Evolutionary conservation across 2,113 vertebrate species (phyloP), one percentile per base, ranked within the genome.

Genomic region (Dicrurus megarhynchus): DNA sequence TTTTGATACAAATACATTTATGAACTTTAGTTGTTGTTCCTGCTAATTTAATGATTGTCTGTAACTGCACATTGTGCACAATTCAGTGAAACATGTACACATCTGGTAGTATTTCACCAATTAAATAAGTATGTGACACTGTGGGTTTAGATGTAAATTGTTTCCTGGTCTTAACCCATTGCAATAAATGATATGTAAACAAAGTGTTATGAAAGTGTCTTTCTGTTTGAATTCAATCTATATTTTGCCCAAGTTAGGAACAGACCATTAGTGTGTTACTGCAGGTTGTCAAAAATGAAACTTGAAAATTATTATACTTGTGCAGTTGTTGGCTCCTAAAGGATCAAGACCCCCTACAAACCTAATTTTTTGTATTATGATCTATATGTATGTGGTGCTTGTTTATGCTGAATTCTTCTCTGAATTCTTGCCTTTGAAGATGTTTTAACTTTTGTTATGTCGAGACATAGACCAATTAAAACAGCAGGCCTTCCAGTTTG

Each of bases 51-150:
- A 85, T 65, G 93, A 73, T 60, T 77, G 91, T 20, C 39, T 76
- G 10, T 46, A 80, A 35, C 60, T 46, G 73, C 71, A 74, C 60
- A 65, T 85, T 89, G 46, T 84, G 39, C 87, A 83, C 22, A 89
- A 86, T 87, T 49, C 49, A 56, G 67, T 84, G 57, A 84, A 92
- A 65, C 28, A 11, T 57, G 46, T 79, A 59, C n/a, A 70, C 63
- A 95, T 81, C 49, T 87, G 52, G 86, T 70, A 95, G 39, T 61
- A 85, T 93, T 90, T 95, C 73, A 91, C 50, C 78, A 90, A 82
- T 84, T 92, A 82, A 94, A 85, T 73, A 75, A 64, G 19, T 46
- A 59, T 88, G 41, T 80, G 80, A 71, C 16, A 35, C 13, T 93
- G 55, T 55, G 57, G 57, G 37, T 71, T 86, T 84, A 82, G 47